Percentiles rank a stretch among this genome's conserved stretches.
These are phyloP conservation scores for Panagrolaimus sp. DNA, from an alignment of 1,140 invertebrate genomes.

Conservation along the genomic window DNA sequence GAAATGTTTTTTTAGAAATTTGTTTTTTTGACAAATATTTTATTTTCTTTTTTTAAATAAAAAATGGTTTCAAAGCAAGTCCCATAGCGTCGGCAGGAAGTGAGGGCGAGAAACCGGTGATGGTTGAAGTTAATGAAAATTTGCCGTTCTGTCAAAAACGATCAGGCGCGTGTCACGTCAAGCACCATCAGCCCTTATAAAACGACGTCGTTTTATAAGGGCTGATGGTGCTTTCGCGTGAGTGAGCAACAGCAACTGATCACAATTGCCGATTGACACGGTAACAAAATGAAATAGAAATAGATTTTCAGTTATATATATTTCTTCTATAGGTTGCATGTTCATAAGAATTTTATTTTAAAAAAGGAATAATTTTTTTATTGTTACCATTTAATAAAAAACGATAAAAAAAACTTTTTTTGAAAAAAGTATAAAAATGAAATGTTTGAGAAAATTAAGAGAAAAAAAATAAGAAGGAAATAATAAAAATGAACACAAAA, in stretches of 20 bases:
- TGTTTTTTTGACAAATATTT: no score
- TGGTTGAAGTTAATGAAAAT: background rate
- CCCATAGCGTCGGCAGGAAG: background rate
- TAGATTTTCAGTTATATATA: no score
- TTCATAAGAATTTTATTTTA: background rate
- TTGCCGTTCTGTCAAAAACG: background rate
- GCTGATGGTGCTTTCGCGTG: slow-evolving; percentile 11
- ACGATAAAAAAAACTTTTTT: no score
- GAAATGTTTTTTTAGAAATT: no score
- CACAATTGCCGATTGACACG: background rate
- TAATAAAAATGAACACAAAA: no score
- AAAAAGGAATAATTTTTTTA: background rate
- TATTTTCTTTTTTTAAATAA: no score
- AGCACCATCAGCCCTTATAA: background rate
- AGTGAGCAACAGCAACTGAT: background rate
- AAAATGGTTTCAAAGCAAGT: no score
- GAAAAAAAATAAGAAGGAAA: no score
- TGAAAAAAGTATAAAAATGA: no score
- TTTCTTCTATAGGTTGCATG: background rate
- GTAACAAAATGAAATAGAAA: background rate
- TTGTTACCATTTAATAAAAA: background rate
- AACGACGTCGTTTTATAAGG: background rate
- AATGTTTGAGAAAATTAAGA: no score
- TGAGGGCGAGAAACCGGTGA: slow-evolving; percentile 11
- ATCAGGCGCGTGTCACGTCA: slow-evolving; percentile 13